Percentiles rank a stretch among this genome's conserved stretches.
Conservation (phyloP, 1,140 invertebrate genomes). For the Ceratina calcarata region DNA sequence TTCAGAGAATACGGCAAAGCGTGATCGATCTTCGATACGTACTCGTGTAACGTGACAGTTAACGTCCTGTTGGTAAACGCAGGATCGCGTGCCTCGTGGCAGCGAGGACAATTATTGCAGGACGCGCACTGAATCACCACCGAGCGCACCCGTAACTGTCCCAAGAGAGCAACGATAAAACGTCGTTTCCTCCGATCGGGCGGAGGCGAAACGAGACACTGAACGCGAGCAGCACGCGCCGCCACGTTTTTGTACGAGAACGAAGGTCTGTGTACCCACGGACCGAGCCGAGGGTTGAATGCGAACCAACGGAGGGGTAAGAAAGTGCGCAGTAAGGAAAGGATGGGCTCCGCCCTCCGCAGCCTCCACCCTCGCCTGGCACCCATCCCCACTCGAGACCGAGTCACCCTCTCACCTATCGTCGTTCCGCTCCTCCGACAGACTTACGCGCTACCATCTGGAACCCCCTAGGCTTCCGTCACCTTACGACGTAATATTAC, state of each 20-base stretch:
- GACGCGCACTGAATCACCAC: too few species aligned
- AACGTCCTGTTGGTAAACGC: too few species aligned
- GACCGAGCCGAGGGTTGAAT: conserved; percentile 57
- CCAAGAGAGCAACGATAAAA: neutral
- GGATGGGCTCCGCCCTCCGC: conserved; percentile 62
- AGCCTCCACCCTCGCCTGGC: conserved; percentile 46
- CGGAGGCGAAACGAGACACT: conserved; percentile 16
- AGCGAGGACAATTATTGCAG: too few species aligned
- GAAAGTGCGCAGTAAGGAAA: conserved; percentile 77
- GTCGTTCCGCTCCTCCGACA: conserved; percentile 19
- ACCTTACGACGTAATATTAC: conserved; percentile 13
- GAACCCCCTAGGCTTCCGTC: conserved; percentile 10
- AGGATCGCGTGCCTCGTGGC: too few species aligned
- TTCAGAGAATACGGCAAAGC: too few species aligned
- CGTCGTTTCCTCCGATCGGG: too few species aligned
- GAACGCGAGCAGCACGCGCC: conserved; percentile 48
- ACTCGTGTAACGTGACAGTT: too few species aligned
- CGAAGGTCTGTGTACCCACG: conserved; percentile 64
- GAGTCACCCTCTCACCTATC: neutral
- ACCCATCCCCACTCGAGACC: conserved; percentile 39
- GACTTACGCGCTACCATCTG: conserved; percentile 38
- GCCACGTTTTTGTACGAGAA: conserved; percentile 64
- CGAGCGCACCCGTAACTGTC: neutral
- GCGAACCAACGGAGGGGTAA: conserved; percentile 69
- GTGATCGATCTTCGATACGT: too few species aligned